Evolutionary conservation across 2,888 invertebrate species (phyloP), one percentile per base, ranked within the genome.

Genomic region (Malthinus seriepunctatus): DNA sequence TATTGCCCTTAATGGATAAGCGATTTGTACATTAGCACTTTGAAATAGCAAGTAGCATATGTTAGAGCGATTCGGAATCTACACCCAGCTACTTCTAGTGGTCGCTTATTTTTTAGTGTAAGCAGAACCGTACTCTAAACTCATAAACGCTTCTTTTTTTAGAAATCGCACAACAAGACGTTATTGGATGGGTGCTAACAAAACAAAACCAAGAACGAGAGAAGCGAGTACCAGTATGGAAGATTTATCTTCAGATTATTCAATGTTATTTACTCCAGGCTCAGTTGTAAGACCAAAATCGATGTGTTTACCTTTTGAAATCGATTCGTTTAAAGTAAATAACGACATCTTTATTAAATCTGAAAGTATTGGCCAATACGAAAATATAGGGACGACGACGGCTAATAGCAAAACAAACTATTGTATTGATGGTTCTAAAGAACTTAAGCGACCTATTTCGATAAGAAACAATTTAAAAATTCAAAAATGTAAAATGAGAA

Each of bases 151-250:
- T 23, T 2, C 23, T 23, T 23, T 23, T 23, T 23, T 23, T 23
- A 23, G 23, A 23, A 23, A 23, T 5, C 23, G 23, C 23, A 5
- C 23, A 23, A 23, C 23, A 23, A 14, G 39, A 8, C 64, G 75
- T 48, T 71, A 73, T 53, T 76, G 77, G 77, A 68, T 72, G 58
- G 71, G 68, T 32, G 49, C 75, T 32, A 56, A 61, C 62, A 35
- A 34, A 63, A 12, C 62, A 67, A 63, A 64, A 42, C 62, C 60
- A 60, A 74, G 79, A 65, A 80, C 79, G 8, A 76, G 80, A 59
- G 81, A 82, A 69, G 78, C 79, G 4, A 78, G 78, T 65, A 81
- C 81, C 51, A 83, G 82, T 68, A 82, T 82, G 71, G 83, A 83
- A 64, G 77, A 85, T 39, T 78, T 83, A 74, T 79, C 82, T 11